Evolutionary conservation across 1,140 invertebrate species (phyloP).

Genomic region (Bombus impatiens): DNA sequence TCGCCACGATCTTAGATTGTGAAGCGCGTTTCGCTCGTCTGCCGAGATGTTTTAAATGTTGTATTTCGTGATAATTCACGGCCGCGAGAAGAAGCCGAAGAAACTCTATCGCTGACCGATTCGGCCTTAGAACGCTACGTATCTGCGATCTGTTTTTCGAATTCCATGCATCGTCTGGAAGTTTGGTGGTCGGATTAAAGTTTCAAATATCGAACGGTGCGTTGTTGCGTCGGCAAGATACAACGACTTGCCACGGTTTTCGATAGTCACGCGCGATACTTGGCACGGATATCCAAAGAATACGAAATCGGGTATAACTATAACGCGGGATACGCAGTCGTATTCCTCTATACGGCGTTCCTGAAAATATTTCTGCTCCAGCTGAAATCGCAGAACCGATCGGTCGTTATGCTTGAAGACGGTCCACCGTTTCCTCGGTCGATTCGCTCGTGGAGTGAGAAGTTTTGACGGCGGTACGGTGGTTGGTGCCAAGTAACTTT

Average conservation of each 20-base stretch:
- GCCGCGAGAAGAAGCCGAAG: background rate
- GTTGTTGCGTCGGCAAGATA: slow-evolving; percentile 33
- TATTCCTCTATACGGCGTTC: slow-evolving; percentile 23
- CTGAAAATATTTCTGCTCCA: slow-evolving; percentile 44
- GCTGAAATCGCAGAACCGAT: slow-evolving; percentile 20
- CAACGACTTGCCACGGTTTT: slow-evolving; percentile 11
- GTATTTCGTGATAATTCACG: background rate
- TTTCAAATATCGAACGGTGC: slow-evolving; percentile 46
- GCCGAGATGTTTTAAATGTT: background rate
- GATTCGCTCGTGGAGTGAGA: slow-evolving; percentile 23
- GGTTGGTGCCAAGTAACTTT: slow-evolving; percentile 65
- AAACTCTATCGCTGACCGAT: background rate
- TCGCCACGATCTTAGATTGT: slow-evolving; percentile 2
- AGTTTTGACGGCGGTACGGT: slow-evolving; percentile 56
- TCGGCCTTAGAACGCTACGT: background rate
- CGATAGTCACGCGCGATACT: slow-evolving; percentile 48
- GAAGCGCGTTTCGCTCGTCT: background rate
- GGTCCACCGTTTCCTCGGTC: slow-evolving; percentile 28
- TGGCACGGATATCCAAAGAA: slow-evolving; percentile 51
- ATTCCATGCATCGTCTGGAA: background rate
- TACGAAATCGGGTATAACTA: slow-evolving; percentile 48
- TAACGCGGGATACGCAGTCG: background rate
- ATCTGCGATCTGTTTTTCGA: background rate
- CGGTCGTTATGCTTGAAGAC: slow-evolving; percentile 34
- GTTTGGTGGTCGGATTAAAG: slow-evolving; percentile 33